A percentile compares a stretch with the other conserved stretches of the same genome.
Conservation (phyloP, 1,140 invertebrate genomes). For the Wasmannia auropunctata region DNA sequence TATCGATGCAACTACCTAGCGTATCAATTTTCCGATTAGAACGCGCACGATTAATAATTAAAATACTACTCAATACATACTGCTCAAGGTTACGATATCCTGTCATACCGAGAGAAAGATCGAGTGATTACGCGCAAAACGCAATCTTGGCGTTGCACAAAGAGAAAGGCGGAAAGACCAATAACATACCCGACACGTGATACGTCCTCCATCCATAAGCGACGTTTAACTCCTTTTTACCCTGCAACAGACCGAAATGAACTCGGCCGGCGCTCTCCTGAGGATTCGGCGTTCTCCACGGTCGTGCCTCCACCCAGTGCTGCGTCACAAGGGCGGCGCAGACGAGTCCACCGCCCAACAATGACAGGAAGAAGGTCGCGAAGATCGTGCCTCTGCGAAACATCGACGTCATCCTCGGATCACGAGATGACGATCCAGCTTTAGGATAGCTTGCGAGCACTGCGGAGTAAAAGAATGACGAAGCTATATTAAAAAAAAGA, state of each 20-base stretch:
- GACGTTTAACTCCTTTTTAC: constrained; percentile 92
- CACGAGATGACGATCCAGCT: constrained; percentile 53
- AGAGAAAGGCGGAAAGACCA: constrained; percentile 10
- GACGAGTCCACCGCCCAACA: constrained; percentile 92
- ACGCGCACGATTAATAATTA: not conserved
- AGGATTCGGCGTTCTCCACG: constrained; percentile 89
- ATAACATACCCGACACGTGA: constrained; percentile 90
- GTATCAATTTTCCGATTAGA: constrained; percentile 23
- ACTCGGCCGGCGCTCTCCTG: constrained; percentile 91
- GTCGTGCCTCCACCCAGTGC: constrained; percentile 93
- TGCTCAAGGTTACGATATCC: constrained; percentile 13
- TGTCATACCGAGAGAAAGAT: not conserved
- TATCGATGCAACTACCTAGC: too few species aligned
- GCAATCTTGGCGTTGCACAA: not conserved
- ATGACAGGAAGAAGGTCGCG: constrained; percentile 94
- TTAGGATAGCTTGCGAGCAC: constrained; percentile 62
- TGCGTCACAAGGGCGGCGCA: constrained; percentile 94
- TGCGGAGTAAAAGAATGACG: constrained; percentile 18
- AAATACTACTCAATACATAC: too few species aligned
- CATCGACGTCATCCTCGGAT: constrained; percentile 83
- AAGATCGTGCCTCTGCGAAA: constrained; percentile 94
- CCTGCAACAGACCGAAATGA: constrained; percentile 94
- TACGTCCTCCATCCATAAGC: constrained; percentile 92
- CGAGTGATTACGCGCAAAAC: not conserved
- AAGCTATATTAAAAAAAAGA: not conserved